Evolutionary conservation across 2,888 invertebrate genomes (phyloP).

Genomic region (Tenthredo amoena): DNA sequence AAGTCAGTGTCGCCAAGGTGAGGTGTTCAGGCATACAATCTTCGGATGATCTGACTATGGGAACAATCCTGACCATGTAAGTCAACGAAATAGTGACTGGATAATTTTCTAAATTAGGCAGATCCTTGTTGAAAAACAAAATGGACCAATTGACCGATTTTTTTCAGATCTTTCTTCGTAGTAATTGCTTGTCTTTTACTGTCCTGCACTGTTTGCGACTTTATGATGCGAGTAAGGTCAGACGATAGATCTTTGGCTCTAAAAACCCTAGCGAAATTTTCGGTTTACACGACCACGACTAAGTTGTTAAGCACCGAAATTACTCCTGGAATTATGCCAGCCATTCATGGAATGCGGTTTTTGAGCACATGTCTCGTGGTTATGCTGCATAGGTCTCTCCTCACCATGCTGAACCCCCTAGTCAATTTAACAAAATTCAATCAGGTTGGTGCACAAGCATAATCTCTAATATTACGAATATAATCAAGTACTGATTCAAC

Average conservation of each 20-base stretch:
- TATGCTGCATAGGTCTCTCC: constrained; percentile 77
- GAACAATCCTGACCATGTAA: constrained; percentile 5
- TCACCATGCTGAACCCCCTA: constrained; percentile 70
- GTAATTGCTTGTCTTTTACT: constrained; percentile 54
- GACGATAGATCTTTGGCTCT: neutral
- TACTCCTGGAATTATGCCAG: constrained; percentile 69
- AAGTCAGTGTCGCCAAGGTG: constrained; percentile 8
- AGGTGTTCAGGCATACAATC: constrained; percentile 2
- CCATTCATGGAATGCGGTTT: constrained; percentile 80
- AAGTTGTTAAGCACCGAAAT: constrained; percentile 71
- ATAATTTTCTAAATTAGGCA: neutral
- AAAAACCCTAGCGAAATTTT: constrained; percentile 71
- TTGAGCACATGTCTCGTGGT: constrained; percentile 79
- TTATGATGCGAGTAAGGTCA: neutral
- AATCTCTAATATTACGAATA: neutral
- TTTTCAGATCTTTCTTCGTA: constrained; percentile 11
- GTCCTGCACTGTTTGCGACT: constrained; percentile 63
- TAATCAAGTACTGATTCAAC: neutral
- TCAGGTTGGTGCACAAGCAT: neutral
- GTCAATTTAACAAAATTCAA: constrained; percentile 71
- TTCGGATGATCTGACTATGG: neutral
- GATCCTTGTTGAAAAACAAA: neutral
- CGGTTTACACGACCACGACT: constrained; percentile 73
- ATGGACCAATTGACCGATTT: neutral
- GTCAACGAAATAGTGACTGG: neutral